Evolutionary conservation across 2,888 invertebrate genomes (phyloP).

Genomic region (Latrodectus elegans): DNA sequence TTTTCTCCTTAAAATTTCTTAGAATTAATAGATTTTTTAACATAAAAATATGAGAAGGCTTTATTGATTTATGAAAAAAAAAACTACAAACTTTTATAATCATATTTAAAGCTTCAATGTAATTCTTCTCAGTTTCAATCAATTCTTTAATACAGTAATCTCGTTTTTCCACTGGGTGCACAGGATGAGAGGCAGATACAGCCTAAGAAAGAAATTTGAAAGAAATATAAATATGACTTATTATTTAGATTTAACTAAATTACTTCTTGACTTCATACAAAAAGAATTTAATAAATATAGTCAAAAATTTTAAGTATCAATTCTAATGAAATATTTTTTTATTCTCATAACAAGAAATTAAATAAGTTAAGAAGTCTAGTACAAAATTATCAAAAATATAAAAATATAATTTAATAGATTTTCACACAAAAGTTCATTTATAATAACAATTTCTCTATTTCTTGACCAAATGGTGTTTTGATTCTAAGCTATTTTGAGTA

Average conservation of each 20-base stretch:
- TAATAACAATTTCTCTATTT: neutral
- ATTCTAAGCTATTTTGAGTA: too few species aligned
- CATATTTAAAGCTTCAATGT: conserved; percentile 92
- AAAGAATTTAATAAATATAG: neutral
- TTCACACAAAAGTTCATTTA: neutral
- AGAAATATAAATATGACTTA: neutral
- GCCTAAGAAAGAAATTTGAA: conserved; percentile 33
- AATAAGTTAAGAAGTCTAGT: neutral
- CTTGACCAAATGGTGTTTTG: too few species aligned
- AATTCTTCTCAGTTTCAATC: conserved; percentile 97
- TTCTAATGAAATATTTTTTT: too few species aligned
- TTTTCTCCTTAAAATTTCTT: too few species aligned
- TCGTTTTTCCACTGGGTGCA: conserved; percentile 82
- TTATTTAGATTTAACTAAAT: neutral
- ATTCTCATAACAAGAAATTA: too few species aligned
- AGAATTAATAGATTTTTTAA: too few species aligned
- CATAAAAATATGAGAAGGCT: too few species aligned
- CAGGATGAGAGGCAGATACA: conserved; percentile 38
- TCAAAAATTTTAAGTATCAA: too few species aligned
- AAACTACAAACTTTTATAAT: conserved; percentile 76
- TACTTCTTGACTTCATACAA: neutral
- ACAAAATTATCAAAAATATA: neutral
- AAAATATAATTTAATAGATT: neutral
- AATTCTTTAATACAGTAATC: conserved; percentile 88
- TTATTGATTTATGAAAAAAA: too few species aligned